A percentile compares a stretch with the other conserved stretches of the same genome.
phyloP scores from a whole-genome alignment of 2,113 vertebrate genomes.

The Etheostoma cragini region DNA sequence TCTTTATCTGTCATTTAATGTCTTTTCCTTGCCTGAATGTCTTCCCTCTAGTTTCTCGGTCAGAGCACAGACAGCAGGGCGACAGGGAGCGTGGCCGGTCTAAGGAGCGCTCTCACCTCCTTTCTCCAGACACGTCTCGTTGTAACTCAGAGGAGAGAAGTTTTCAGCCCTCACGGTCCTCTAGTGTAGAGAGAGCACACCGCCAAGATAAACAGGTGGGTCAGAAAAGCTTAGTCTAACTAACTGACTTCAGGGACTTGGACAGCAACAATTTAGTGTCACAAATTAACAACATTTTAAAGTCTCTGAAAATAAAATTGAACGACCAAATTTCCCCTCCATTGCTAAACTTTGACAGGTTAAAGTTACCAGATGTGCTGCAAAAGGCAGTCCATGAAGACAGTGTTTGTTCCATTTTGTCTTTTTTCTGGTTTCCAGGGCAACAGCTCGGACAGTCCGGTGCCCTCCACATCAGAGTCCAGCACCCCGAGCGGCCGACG shows the following conservation, averaged over 20 bases:
- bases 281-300: neutral
- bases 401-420: neutral
- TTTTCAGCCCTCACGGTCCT: constrained; percentile 89
- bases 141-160: constrained; percentile 94
- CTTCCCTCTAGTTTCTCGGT: constrained; percentile 87
- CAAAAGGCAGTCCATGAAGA: neutral
- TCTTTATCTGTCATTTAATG: neutral
- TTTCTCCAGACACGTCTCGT: constrained; percentile 92
- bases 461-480: constrained; percentile 96
- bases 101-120: constrained; percentile 94
- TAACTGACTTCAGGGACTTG: neutral
- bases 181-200: constrained; percentile 88
- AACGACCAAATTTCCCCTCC: neutral
- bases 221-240: neutral
- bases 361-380: neutral
- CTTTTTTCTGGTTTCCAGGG: constrained; percentile 81
- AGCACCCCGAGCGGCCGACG: constrained; percentile 93
- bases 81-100: constrained; percentile 92
- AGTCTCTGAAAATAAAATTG: neutral
- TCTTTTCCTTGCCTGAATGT: neutral
- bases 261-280: neutral
- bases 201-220: constrained; percentile 88
- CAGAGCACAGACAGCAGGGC: constrained; percentile 88
- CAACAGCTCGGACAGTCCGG: constrained; percentile 95
- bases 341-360: neutral